Evolutionary conservation across 2,797 vertebrate species (phyloP).

Genomic region (Sebastes aleutianus): DNA sequence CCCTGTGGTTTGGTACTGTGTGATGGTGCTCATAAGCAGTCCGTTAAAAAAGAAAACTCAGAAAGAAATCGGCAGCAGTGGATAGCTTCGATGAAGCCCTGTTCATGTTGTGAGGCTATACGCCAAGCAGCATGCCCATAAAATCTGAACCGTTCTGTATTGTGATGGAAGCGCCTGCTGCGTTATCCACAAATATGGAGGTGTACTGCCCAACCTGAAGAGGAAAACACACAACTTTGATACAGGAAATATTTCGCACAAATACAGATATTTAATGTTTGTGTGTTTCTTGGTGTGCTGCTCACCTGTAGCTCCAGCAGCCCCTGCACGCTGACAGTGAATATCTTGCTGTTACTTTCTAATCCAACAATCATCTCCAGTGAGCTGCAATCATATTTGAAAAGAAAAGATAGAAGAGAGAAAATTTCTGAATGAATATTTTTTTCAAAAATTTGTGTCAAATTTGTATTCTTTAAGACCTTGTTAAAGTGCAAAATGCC

Average conservation of each 20-base stretch:
- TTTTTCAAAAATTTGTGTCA: background rate
- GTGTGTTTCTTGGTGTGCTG: background rate
- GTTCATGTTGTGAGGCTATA: conserved; percentile 70
- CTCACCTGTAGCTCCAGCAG: conserved; percentile 94
- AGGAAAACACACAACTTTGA: background rate
- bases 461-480: background rate
- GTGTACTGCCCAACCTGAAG: conserved; percentile 91
- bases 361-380: conserved; percentile 93
- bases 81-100: conserved; percentile 30
- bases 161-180: conserved; percentile 87
- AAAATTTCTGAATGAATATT: background rate
- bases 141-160: conserved; percentile 94
- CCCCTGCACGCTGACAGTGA: conserved; percentile 91
- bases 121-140: conserved; percentile 91
- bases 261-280: background rate
- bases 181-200: conserved; percentile 96
- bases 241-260: background rate
- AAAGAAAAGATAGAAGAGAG: background rate
- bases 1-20: conserved; percentile 50
- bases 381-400: conserved; percentile 79
- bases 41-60: conserved; percentile 34
- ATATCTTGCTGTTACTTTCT: conserved; percentile 94
- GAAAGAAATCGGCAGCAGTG: conserved; percentile 21
- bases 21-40: conserved; percentile 54
- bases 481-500: background rate